Conservation (phyloP, 2,888 invertebrate species). For the Tetropium fuscum region DNA sequence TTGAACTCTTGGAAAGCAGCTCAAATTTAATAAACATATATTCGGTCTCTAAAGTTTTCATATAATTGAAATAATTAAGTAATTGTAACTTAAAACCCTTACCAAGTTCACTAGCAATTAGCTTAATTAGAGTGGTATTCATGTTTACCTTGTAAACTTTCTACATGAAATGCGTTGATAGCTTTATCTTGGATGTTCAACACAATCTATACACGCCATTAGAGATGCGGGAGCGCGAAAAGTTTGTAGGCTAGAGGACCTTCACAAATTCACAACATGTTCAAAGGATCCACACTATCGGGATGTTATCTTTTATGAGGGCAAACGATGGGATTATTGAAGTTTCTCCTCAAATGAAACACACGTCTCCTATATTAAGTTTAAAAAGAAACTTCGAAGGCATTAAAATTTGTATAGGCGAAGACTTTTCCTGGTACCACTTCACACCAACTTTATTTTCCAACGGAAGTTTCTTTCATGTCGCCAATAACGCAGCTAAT, state of each 20-base stretch:
- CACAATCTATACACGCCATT: conserved; percentile 23
- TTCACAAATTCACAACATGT: conserved; percentile 49
- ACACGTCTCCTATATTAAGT: conserved; percentile 42
- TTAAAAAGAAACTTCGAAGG: too few species aligned
- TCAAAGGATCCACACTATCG: conserved; percentile 48
- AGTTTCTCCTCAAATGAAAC: conserved; percentile 43
- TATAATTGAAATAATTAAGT: conserved; percentile 19
- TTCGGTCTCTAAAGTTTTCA: conserved; percentile 13
- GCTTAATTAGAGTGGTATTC: conserved; percentile 39
- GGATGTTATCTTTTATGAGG: conserved; percentile 48
- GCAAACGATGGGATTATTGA: conserved; percentile 49
- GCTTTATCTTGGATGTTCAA: conserved; percentile 25
- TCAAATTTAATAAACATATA: too few species aligned
- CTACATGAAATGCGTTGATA: conserved; percentile 23
- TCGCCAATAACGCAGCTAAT: too few species aligned
- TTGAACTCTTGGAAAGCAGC: too few species aligned
- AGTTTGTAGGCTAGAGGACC: conserved; percentile 28
- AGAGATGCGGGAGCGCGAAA: conserved; percentile 26
- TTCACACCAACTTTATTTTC: too few species aligned
- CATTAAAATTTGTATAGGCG: too few species aligned
- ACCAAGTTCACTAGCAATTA: conserved; percentile 39
- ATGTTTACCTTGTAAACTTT: conserved; percentile 39
- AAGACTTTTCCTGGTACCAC: too few species aligned
- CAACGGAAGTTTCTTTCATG: too few species aligned
- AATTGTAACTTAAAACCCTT: conserved; percentile 34